These are phyloP conservation scores for Cyrtodaria siliqua DNA, from an alignment of 2,888 invertebrate species.

Conservation along the genomic window DNA sequence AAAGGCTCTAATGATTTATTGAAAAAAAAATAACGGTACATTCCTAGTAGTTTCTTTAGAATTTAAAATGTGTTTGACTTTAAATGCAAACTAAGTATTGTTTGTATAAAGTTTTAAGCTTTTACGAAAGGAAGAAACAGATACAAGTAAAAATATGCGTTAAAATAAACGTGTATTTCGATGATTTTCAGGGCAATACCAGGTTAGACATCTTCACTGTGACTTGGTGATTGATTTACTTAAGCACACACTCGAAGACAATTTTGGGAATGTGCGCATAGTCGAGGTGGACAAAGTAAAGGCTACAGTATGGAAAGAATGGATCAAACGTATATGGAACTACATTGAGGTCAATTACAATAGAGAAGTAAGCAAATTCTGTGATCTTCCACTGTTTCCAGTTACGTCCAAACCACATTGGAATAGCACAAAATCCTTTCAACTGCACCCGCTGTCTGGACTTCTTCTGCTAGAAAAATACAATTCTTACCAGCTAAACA, in stretches of 20 bases:
- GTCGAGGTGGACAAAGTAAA: slow-evolving; percentile 2
- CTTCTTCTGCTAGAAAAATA: background rate
- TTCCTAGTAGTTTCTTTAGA: too few relatives aligned
- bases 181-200: background rate
- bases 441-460: background rate
- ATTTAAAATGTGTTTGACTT: too few relatives aligned
- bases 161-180: too few relatives aligned
- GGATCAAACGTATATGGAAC: slow-evolving; percentile 15
- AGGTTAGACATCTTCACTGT: slow-evolving; percentile 3
- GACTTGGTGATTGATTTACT: background rate
- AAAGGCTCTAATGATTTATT: too few relatives aligned
- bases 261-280: slow-evolving; percentile 1
- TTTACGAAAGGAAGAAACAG: too few relatives aligned
- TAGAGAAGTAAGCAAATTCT: background rate
- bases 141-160: too few relatives aligned
- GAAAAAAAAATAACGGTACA: too few relatives aligned
- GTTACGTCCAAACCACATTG: background rate
- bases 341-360: background rate
- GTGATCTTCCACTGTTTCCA: slow-evolving; percentile 5
- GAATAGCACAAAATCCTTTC: background rate
- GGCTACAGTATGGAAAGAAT: background rate
- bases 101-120: too few relatives aligned
- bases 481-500: too few relatives aligned
- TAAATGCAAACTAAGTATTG: too few relatives aligned
- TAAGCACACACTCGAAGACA: background rate